Evolutionary conservation across 2,113 vertebrate genomes (phyloP), one percentile per base, ranked within the genome.

Genomic region (Platycercus adscitus): DNA sequence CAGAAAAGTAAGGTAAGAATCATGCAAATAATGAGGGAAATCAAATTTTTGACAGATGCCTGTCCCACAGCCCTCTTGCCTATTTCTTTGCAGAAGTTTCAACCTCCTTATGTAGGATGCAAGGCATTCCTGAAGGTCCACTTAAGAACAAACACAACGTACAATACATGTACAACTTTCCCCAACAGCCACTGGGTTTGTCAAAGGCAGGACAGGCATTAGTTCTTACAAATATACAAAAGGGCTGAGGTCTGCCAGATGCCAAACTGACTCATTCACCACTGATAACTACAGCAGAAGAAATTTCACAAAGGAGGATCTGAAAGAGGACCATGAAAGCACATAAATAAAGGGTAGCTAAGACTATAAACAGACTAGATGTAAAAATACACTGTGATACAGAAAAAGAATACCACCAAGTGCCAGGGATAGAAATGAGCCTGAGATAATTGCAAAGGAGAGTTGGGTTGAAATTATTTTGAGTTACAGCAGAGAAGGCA

Each of bases 401-500:
- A 81, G 52, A 70, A 86, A 88, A 90, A 72, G 87, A 79, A 94
- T 75, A 88, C 92, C 92, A 92, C 88, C 66, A 53, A 95, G 37
- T 77, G 81, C 84, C 58, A 87, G 79, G 64, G 79, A 76, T 10
- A 96, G 81, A 81, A 95, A 89, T 25, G 68, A 91, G 77, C 35
- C 64, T 60, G 79, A 80, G 91, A 89, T 94, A 97, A 97, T 95
- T 96, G 93, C 95, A 96, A 96, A 83, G 84, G 41, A 96, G 90
- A 85, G 64, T 4, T 89, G 69, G 26, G 53, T 10, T 95, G 77
- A 72, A 86, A 91, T 84, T 93, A 93, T 93, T 86, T 81, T 72
- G 80, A 75, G 76, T 76, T 90, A 72, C 69, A 83, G 87, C 70
- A 89, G 61, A 70, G 78, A 85, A 93, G 87, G 70, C 78, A 76